Base-by-base conservation (phyloP, 2,113 vertebrate genomes). In the Platysternon megacephalum region DNA sequence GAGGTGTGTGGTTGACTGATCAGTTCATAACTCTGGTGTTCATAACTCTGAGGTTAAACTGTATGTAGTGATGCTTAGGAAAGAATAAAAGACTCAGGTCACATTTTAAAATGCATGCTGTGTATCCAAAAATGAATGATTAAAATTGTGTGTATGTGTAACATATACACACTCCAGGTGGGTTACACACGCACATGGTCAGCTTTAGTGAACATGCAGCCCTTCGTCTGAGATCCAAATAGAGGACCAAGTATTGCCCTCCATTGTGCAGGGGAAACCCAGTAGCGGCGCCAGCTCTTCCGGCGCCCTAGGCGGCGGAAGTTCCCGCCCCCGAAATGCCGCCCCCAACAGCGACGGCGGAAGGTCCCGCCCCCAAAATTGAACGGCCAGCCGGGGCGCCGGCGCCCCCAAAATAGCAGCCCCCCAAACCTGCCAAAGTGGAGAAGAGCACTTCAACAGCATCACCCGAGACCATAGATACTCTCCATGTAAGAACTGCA, bases 111-210 rank as follows among this genome's bases (percentile, higher is more conserved):
- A 28, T 55, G 49, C 17, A 22, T 74, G 48, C 56, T 80, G 12
- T 52, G 7, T 39, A 79, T 52, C 61, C 3, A 28, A 49, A 86
- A 89, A 91, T 17, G 44, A 11, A 80, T 68, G 26, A 44, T 5
- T 39, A 85, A 87, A 32, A 32, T 28, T n/a, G 51, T 53, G 52
- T 82, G 32, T 8, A 13, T 53, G 6, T 35, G 46, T 4, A 85
- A n/a, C 42, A 56, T 42, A 39, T 42, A 14, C 9, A 2, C 29
- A 42, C 83, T 29, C 16, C 17, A 90, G 1, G 2, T 61, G 11
- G 7, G 48, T 2, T 2, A 14, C 13, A 44, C 17, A 24, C 24
- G 13, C 11, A 39, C 49, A 29, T 2, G 3, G 7, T 11, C 32
- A 79, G 44, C 51, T 89, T 53, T 49, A 39, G 12, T 89, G 29